These are phyloP conservation scores for Oriolus oriolus DNA, from an alignment of 2,113 vertebrate species.

Conservation along the genomic window DNA sequence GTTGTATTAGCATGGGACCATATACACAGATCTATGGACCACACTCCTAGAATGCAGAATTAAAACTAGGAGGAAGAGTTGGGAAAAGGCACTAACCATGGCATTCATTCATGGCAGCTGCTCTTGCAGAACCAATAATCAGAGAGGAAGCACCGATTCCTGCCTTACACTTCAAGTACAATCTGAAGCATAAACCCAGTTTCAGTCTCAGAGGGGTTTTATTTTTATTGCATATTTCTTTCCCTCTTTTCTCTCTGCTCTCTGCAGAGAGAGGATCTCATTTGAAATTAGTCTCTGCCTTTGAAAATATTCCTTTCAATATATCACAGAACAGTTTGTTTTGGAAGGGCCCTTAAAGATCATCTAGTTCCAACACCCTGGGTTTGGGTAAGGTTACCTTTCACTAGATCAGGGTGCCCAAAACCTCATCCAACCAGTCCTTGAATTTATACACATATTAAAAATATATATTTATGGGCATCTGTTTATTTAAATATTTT, in stretches of 20 bases:
- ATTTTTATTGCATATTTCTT: not conserved
- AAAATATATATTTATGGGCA: not conserved
- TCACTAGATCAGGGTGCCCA: not conserved
- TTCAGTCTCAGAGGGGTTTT: not conserved
- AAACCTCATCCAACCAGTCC: not conserved
- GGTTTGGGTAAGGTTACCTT: not conserved
- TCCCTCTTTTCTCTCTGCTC: not conserved
- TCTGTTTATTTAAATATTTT: not conserved
- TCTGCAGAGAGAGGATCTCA: not conserved
- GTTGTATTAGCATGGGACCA: not conserved
- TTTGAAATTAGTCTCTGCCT: not conserved
- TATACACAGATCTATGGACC: not conserved
- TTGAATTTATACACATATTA: not conserved
- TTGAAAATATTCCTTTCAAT: not conserved
- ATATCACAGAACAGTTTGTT: not conserved
- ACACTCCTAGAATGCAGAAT: not conserved
- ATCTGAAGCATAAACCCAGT: not conserved
- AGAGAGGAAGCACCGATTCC: not conserved
- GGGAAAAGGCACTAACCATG: not conserved
- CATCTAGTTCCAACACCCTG: accelerated
- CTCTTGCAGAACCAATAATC: not conserved
- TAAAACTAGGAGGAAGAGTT: not conserved
- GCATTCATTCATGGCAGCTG: not conserved
- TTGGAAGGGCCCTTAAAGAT: not conserved
- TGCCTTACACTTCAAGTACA: not conserved